These are phyloP conservation scores for Phyllostomus hastatus DNA, from an alignment of 2,113 vertebrate genomes.

Conservation along the genomic window DNA sequence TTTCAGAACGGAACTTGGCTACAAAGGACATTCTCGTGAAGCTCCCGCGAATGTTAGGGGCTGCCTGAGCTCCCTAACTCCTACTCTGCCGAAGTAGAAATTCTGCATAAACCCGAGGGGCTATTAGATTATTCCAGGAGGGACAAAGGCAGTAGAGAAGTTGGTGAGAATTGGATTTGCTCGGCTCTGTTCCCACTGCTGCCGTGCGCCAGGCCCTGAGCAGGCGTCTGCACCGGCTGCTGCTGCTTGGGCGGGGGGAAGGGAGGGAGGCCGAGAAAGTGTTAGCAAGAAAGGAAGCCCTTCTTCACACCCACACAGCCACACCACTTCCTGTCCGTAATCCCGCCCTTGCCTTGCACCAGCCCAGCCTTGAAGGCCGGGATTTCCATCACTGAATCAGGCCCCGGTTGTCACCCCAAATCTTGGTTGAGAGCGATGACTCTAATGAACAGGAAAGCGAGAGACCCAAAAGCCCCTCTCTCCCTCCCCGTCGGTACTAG, in stretches of 20 bases:
- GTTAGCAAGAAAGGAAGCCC: constrained; percentile 62
- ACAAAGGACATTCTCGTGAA: not conserved
- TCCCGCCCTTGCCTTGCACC: constrained; percentile 49
- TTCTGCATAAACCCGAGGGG: not conserved
- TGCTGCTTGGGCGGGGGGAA: not conserved
- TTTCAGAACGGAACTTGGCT: not conserved
- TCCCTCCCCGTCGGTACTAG: constrained; percentile 71
- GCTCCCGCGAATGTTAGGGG: not conserved
- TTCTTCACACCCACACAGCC: constrained; percentile 59
- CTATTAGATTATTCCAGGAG: not conserved
- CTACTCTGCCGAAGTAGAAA: not conserved
- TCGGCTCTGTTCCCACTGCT: not conserved
- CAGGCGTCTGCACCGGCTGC: not conserved
- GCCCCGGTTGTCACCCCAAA: constrained; percentile 61
- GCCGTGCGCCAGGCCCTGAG: not conserved
- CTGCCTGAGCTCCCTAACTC: not conserved
- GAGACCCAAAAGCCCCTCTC: constrained; percentile 48
- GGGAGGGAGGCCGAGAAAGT: constrained; percentile 23
- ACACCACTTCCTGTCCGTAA: constrained; percentile 77
- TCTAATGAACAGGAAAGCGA: constrained; percentile 53
- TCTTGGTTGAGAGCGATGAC: constrained; percentile 70
- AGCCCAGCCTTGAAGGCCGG: constrained; percentile 59
- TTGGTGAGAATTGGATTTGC: not conserved
- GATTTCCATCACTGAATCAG: constrained; percentile 80
- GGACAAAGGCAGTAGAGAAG: not conserved